Evolutionary conservation across 2,797 vertebrate species (phyloP), one percentile per base, ranked within the genome.

Genomic region (Microcaecilia unicolor): DNA sequence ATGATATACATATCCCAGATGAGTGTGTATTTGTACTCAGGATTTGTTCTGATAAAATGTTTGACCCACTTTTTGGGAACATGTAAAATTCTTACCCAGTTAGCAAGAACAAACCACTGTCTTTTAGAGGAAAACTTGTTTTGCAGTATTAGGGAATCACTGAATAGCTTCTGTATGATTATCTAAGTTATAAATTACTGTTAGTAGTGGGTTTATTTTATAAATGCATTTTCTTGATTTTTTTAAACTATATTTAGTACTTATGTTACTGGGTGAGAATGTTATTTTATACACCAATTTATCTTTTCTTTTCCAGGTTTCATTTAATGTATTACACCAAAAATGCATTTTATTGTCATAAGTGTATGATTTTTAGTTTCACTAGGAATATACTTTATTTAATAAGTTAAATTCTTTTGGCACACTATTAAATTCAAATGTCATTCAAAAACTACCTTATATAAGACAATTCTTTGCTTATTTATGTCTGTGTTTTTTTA

Each of bases 341-440:
- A 86, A 85, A 81, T 67, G 40, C 66, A 76, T 83, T 83, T 71
- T 83, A 80, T 79, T 80, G 80, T 76, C 67, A 77, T 78, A 71
- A 70, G 74, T 60, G 62, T 76, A 56, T 67, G 70, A 65, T 69
- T 65, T 80, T 76, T 87, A 84, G 82, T 60, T 72, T 80, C 72
- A 80, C 67, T 66, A 87, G 80, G 78, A 83, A 77, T 78, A 77
- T 82, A 80, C 81, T 83, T 81, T 86, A 86, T 86, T 81, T 81
- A 81, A 84, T 86, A 87, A 86, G 61, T 86, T 85, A 82, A 82
- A 67, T 72, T 67, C 59, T 74, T 72, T 69, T 74, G 79, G 72
- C 81, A 83, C 78, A 80, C 73, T 73, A 79, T 84, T 72, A 76
- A 76, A 61, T 70, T 61, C 67, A 78, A 76, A 67, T 55, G 24